Base-by-base conservation (phyloP, 2,113 vertebrate species). In the Zapornia atra region DNA sequence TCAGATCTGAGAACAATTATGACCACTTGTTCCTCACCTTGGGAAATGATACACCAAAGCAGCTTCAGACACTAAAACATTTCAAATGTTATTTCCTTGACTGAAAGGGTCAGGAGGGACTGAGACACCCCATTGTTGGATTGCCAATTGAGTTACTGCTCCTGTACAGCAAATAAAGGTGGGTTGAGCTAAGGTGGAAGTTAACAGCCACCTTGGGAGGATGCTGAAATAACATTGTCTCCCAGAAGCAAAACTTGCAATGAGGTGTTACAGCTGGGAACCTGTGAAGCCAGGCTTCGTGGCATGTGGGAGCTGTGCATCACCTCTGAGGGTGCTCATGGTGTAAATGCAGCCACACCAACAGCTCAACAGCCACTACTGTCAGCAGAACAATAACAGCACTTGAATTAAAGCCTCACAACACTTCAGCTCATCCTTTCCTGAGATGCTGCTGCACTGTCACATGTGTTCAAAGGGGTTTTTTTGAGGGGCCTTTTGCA, bases 401-500 rank as follows among this genome's bases (percentile, higher is more conserved):
- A 80, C 33, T 72, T 36, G 7, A 94, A 66, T n/a, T 22, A 36
- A 83, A 92, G 14, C 53, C 31, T 36, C 22, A 56, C 13, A 69
- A 34, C 78, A 79, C 31, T 61, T 76, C 12, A 88, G 38, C 42
- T 77, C 33, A 56, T 2, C 29, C 38, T 57, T 72, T 9, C 65
- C n/a, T 1, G 28, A 88, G 72, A 44, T 24, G 57, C 61, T 78
- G 42, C 8, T 68, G n/a, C 9, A 14, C 9, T 48, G 50, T 9
- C 65, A 56, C 3, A 0, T 5, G 26, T 9, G 12, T 69, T 46
- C 65, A 21, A 53, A 66, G 14, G 26, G 2, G 16, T 46, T 46
- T 46, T 46, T 87, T 82, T 70, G 40, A 71, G 86, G 56, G 44
- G 25, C 61, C 59, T 28, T 93, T 89, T 95, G 96, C 86, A 95